Conservation (phyloP, 2,113 vertebrate species). For the Falcunculus frontatus region DNA sequence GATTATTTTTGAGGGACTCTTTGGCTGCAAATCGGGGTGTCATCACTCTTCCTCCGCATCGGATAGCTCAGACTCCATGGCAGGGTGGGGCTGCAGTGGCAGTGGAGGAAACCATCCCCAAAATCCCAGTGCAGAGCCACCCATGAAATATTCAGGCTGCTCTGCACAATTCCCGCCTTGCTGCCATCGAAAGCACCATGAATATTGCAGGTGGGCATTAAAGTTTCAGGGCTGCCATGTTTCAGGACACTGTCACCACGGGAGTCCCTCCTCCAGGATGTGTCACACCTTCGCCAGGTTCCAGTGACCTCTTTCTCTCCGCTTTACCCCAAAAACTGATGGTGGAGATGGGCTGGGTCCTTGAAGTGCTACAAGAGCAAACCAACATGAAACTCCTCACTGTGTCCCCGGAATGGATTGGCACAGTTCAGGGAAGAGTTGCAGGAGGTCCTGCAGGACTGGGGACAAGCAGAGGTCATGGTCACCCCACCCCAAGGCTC, state of each 20-base stretch:
- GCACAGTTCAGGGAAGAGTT: background rate
- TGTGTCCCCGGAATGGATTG: rapidly evolving
- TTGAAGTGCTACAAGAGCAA: background rate
- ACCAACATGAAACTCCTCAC: rapidly evolving
- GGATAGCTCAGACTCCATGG: rapidly evolving
- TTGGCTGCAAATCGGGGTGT: background rate
- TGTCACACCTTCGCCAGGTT: rapidly evolving
- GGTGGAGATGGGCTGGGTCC: background rate
- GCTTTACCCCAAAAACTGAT: background rate
- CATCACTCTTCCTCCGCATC: background rate
- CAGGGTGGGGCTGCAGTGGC: rapidly evolving
- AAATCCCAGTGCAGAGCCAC: background rate
- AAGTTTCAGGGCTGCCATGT: background rate
- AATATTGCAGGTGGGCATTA: slow-evolving; percentile 53
- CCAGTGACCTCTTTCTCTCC: background rate
- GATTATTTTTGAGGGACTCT: background rate
- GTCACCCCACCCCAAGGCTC: background rate
- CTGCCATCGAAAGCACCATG: background rate
- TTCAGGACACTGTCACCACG: rapidly evolving
- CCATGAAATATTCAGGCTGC: slow-evolving; percentile 30
- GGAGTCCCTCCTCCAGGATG: rapidly evolving
- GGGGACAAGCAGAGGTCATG: background rate
- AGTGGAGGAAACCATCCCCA: background rate
- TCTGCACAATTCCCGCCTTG: background rate
- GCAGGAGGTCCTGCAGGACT: background rate